Evolutionary conservation across 2,113 vertebrate genomes (phyloP).

Genomic region (Caranx melampygus): DNA sequence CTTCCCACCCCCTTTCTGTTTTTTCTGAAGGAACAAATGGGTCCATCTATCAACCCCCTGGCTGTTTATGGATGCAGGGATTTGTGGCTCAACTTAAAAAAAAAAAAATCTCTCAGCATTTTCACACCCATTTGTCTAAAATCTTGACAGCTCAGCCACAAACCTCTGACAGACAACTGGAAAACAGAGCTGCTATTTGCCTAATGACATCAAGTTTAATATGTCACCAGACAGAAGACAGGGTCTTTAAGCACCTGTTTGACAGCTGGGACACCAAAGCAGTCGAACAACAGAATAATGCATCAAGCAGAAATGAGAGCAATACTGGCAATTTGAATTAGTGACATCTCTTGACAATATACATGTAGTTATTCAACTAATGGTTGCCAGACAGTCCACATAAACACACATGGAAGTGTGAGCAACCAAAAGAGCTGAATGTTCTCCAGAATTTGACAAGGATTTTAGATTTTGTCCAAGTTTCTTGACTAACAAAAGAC

Average conservation of each 20-base stretch:
- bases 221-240: not conserved
- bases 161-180: slow-evolving; percentile 22
- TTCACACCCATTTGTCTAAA: slow-evolving; percentile 22
- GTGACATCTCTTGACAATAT: not conserved
- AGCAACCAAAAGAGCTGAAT: too few relatives aligned
- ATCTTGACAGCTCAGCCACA: slow-evolving; percentile 34
- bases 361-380: slow-evolving; percentile 12
- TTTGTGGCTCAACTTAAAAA: not conserved
- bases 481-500: too few relatives aligned
- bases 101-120: slow-evolving; percentile 4
- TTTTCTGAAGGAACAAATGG: slow-evolving; percentile 3
- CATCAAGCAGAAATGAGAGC: not conserved
- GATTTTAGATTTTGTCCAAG: too few relatives aligned
- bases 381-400: slow-evolving; percentile 1
- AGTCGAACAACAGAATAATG: not conserved
- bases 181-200: slow-evolving; percentile 37
- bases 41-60: slow-evolving; percentile 33
- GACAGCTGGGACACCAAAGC: slow-evolving; percentile 31
- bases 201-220: slow-evolving; percentile 35
- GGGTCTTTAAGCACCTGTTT: slow-evolving; percentile 15
- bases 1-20: not conserved
- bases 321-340: slow-evolving; percentile 1
- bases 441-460: too few relatives aligned
- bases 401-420: not conserved
- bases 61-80: slow-evolving; percentile 33